These are phyloP conservation scores for Esox lucius DNA, from an alignment of 2,797 vertebrate genomes.

Conservation along the genomic window DNA sequence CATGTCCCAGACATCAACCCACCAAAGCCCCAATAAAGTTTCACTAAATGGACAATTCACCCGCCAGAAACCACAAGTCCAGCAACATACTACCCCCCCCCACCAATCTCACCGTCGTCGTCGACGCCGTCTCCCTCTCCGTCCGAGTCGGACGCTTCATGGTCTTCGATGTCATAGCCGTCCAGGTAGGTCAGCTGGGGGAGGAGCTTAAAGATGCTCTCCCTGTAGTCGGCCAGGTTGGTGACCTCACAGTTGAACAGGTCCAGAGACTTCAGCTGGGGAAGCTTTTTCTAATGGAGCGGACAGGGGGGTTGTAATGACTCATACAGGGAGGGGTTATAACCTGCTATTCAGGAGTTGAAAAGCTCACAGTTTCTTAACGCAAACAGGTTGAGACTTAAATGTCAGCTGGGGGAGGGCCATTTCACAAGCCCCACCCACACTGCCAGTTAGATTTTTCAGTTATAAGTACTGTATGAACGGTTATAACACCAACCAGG, in stretches of 20 bases:
- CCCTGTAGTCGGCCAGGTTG: slow-evolving; percentile 86
- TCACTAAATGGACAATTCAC: too few species aligned
- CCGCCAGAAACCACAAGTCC: slow-evolving; percentile 18
- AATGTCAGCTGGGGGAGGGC: too few species aligned
- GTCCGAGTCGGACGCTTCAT: slow-evolving; percentile 87
- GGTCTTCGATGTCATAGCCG: slow-evolving; percentile 85
- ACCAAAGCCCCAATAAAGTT: too few species aligned
- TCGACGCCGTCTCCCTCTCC: slow-evolving; percentile 81
- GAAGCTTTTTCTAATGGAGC: slow-evolving; percentile 84
- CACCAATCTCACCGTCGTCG: slow-evolving; percentile 61
- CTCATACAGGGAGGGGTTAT: too few species aligned
- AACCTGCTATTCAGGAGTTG: too few species aligned
- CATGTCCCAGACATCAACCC: too few species aligned
- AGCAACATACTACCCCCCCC: neutral
- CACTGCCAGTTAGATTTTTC: neutral
- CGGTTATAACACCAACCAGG: slow-evolving; percentile 74
- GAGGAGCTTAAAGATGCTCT: slow-evolving; percentile 88
- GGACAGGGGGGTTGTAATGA: neutral
- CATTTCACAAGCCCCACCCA: too few species aligned
- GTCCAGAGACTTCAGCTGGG: slow-evolving; percentile 88
- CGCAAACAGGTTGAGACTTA: too few species aligned
- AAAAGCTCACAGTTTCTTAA: too few species aligned
- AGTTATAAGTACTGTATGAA: neutral
- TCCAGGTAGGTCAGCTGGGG: slow-evolving; percentile 90
- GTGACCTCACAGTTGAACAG: slow-evolving; percentile 94